Evolutionary conservation across 2,113 vertebrate genomes (phyloP).

Genomic region (Gorsachius goisagi): DNA sequence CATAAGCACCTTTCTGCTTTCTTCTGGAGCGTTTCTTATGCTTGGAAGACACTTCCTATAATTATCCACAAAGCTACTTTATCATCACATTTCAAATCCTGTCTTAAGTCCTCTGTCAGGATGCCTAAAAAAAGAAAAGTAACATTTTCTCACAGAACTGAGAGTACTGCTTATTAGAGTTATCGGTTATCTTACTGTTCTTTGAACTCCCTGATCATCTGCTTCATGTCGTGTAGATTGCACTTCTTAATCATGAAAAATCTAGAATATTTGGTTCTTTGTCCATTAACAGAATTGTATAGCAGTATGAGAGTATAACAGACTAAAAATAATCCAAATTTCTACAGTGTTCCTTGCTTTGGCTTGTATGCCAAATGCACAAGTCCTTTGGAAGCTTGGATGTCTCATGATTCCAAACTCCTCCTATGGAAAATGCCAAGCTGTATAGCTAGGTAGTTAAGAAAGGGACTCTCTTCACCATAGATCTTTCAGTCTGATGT

Average conservation of each 20-base stretch:
- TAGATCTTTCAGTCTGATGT: background rate
- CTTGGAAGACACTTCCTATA: background rate
- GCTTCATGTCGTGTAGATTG: background rate
- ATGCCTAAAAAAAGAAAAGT: background rate
- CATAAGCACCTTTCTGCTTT: background rate
- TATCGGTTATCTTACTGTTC: background rate
- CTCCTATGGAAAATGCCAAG: background rate
- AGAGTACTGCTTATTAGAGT: background rate
- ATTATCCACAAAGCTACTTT: background rate
- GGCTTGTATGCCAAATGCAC: background rate
- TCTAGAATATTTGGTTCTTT: background rate
- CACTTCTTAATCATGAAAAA: background rate
- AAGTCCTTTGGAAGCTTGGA: background rate
- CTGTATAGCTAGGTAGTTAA: background rate
- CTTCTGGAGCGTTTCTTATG: background rate
- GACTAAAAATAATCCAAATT: background rate
- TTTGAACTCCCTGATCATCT: background rate
- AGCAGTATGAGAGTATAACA: background rate
- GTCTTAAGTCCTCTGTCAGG: background rate
- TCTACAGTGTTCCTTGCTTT: background rate
- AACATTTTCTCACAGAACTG: background rate
- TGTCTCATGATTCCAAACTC: background rate
- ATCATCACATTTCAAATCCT: background rate
- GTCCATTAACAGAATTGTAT: background rate
- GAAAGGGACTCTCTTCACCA: background rate